Conservation (phyloP, 2,888 invertebrate genomes). For the Meiosimyza platycephala region DNA sequence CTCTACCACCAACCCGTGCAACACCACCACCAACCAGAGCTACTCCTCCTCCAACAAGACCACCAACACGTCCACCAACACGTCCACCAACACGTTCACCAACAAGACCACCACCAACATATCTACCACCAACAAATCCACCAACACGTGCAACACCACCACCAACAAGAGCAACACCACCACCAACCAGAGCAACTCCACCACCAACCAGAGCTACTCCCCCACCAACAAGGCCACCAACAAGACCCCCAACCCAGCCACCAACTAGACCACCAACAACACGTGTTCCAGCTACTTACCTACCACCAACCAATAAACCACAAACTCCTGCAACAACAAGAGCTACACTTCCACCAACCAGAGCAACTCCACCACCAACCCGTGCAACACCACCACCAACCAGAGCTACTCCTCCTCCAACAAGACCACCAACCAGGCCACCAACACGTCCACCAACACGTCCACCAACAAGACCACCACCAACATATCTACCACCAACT, state of each 20-base stretch:
- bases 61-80: slow-evolving; percentile 41
- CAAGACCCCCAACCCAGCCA: no score
- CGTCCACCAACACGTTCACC: slow-evolving; percentile 43
- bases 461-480: slow-evolving; percentile 33
- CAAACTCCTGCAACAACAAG: slow-evolving; percentile 30
- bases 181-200: not conserved
- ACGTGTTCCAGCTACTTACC: slow-evolving; percentile 39
- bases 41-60: slow-evolving; percentile 39
- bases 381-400: no score
- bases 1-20: not conserved
- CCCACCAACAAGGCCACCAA: slow-evolving; percentile 41
- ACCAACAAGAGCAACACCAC: not conserved
- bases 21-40: no score
- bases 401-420: slow-evolving; percentile 24
- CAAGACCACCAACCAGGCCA: slow-evolving; percentile 42
- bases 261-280: no score
- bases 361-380: slow-evolving; percentile 26
- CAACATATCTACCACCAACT: slow-evolving; percentile 51
- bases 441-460: slow-evolving; percentile 42
- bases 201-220: slow-evolving; percentile 45
- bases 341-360: slow-evolving; percentile 27
- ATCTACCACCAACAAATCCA: slow-evolving; percentile 48
- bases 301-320: slow-evolving; percentile 36
- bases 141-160: slow-evolving; percentile 4
- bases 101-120: slow-evolving; percentile 42